These are phyloP conservation scores for Phymastichus coffea DNA, from an alignment of 1,140 invertebrate species.

Conservation along the genomic window DNA sequence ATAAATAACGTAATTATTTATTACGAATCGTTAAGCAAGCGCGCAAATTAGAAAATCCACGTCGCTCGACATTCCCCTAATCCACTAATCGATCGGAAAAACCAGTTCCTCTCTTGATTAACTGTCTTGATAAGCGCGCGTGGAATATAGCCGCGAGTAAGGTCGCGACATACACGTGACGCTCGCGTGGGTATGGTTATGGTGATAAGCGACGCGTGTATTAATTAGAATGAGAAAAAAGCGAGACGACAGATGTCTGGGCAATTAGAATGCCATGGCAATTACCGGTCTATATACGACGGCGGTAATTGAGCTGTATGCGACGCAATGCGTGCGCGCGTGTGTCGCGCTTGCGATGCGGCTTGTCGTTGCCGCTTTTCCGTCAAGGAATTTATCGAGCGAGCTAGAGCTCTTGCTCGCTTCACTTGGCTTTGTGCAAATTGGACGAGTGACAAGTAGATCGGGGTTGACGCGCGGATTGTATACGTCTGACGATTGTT, in stretches of 20 bases:
- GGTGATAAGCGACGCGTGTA: neutral
- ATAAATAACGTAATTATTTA: too few species aligned
- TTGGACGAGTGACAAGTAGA: too few species aligned
- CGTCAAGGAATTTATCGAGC: too few species aligned
- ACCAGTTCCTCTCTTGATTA: slow-evolving; percentile 17
- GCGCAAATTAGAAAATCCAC: neutral
- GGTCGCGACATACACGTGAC: slow-evolving; percentile 7
- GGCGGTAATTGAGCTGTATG: slow-evolving; percentile 31
- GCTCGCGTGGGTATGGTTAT: slow-evolving; percentile 1
- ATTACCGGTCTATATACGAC: too few species aligned
- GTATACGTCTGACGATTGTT: too few species aligned
- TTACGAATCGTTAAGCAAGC: slow-evolving; percentile 10
- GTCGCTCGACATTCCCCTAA: slow-evolving; percentile 1
- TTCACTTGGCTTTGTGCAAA: too few species aligned
- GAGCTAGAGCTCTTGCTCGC: too few species aligned
- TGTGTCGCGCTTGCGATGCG: too few species aligned
- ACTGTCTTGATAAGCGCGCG: neutral
- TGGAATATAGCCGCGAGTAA: neutral
- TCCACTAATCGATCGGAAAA: neutral
- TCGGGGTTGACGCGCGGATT: too few species aligned
- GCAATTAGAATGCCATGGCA: neutral
- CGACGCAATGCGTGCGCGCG: neutral
- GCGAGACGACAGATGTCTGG: neutral
- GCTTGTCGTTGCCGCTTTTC: too few species aligned
- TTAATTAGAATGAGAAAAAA: slow-evolving; percentile 23